These are phyloP conservation scores for Mus minutoides DNA, from an alignment of 2,797 vertebrate genomes.

Conservation along the genomic window DNA sequence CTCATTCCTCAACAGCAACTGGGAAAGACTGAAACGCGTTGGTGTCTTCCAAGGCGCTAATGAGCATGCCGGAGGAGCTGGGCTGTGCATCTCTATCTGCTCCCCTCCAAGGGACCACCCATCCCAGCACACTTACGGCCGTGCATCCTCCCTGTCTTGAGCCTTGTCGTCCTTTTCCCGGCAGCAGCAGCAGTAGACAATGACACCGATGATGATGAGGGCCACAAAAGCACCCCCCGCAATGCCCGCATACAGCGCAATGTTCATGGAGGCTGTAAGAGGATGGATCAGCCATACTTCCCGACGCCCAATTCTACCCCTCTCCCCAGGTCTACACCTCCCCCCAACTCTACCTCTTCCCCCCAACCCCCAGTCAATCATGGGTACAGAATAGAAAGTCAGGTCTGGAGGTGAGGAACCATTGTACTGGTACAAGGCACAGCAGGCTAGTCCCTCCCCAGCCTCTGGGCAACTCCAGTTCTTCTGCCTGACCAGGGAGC, in stretches of 20 bases:
- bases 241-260: conserved; percentile 89
- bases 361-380: fast-evolving
- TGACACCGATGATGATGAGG: conserved; percentile 87
- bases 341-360: no score
- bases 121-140: conserved; percentile 88
- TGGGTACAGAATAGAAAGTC: no score
- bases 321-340: no score
- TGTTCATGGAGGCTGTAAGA: conserved; percentile 90
- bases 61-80: background rate
- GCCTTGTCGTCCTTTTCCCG: conserved; percentile 68
- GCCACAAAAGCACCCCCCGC: conserved; percentile 88
- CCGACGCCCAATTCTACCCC: background rate
- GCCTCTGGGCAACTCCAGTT: background rate
- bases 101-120: background rate
- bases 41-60: fast-evolving
- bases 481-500: background rate
- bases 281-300: background rate
- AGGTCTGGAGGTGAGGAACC: no score
- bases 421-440: background rate
- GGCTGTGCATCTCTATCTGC: fast-evolving
- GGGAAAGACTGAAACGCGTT: fast-evolving
- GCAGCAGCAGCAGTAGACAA: conserved; percentile 92
- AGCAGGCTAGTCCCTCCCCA: background rate
- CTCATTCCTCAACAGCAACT: background rate
- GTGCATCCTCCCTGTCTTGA: conserved; percentile 79